phyloP scores from a whole-genome alignment of 2,113 vertebrate species.

The Choloepus hoffmanni region DNA sequence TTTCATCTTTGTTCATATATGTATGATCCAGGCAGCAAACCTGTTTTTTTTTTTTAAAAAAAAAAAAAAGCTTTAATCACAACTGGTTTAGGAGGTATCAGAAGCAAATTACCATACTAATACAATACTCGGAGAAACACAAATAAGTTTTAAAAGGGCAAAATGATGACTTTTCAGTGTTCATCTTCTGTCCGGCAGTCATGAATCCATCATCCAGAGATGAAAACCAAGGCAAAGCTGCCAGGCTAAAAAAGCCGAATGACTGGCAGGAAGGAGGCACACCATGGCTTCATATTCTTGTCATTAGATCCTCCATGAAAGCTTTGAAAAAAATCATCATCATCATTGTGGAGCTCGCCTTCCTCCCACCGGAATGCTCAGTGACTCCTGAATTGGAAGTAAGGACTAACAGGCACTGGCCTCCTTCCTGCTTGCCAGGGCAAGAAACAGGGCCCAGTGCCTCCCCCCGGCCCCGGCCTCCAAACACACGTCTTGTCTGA shows the following conservation, averaged over 20 bases:
- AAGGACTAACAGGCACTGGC: neutral
- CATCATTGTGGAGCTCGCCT: neutral
- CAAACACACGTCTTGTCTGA: neutral
- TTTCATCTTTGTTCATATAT: constrained; percentile 56
- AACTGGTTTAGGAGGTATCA: constrained; percentile 63
- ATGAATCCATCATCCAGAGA: neutral
- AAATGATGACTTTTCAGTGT: constrained; percentile 44
- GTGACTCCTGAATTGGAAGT: neutral
- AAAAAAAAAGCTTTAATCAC: constrained; percentile 59
- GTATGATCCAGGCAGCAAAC: constrained; percentile 49
- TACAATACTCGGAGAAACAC: constrained; percentile 45
- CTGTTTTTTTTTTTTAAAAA: neutral
- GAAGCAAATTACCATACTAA: constrained; percentile 73
- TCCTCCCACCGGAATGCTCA: rapidly evolving
- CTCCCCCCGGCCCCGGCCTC: neutral
- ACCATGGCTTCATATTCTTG: neutral
- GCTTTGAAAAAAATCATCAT: neutral
- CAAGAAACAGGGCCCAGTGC: neutral
- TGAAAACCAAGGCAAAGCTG: neutral
- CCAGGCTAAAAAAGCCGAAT: neutral
- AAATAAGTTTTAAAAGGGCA: constrained; percentile 54
- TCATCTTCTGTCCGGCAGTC: neutral
- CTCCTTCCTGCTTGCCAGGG: neutral
- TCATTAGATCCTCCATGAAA: neutral
- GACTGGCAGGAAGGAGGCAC: neutral